Conservation (phyloP, 2,888 invertebrate species). For the Lomographa bimaculata region DNA sequence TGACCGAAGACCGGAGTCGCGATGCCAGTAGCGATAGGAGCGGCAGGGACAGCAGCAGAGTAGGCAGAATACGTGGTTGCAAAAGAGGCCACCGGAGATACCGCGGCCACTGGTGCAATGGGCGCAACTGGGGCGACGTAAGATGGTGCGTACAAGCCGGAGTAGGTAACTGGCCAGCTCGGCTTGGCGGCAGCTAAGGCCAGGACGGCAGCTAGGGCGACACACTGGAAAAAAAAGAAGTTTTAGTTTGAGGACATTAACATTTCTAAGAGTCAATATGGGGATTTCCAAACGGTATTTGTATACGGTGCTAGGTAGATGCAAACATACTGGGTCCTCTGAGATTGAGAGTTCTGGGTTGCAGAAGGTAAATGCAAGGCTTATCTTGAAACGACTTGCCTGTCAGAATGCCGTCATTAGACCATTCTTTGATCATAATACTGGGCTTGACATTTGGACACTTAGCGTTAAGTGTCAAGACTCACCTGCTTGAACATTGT, state of each 20-base stretch:
- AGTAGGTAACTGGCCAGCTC: constrained; percentile 17
- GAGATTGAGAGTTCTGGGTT: no score
- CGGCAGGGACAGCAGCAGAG: constrained; percentile 6
- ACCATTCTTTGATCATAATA: no score
- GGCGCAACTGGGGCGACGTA: constrained; percentile 18
- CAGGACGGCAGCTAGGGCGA: constrained; percentile 47
- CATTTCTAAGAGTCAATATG: no score
- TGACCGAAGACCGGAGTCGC: constrained; percentile 2
- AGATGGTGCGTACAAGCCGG: constrained; percentile 11
- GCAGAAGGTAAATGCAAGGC: no score
- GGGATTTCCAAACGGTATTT: no score
- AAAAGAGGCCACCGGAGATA: constrained; percentile 11
- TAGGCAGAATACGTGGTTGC: constrained; percentile 4
- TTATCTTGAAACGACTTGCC: no score
- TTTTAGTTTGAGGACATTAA: no score
- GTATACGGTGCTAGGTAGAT: no score
- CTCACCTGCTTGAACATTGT: constrained; percentile 50
- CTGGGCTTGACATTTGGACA: no score
- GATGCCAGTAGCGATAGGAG: constrained; percentile 5
- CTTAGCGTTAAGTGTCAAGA: constrained; percentile 1
- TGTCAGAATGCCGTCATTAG: no score
- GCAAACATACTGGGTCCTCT: no score
- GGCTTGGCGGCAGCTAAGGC: constrained; percentile 62
- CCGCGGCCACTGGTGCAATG: neutral
- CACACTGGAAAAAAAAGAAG: constrained; percentile 44